Conservation (phyloP, 2,888 invertebrate genomes). For the Cerastis leucographa region DNA sequence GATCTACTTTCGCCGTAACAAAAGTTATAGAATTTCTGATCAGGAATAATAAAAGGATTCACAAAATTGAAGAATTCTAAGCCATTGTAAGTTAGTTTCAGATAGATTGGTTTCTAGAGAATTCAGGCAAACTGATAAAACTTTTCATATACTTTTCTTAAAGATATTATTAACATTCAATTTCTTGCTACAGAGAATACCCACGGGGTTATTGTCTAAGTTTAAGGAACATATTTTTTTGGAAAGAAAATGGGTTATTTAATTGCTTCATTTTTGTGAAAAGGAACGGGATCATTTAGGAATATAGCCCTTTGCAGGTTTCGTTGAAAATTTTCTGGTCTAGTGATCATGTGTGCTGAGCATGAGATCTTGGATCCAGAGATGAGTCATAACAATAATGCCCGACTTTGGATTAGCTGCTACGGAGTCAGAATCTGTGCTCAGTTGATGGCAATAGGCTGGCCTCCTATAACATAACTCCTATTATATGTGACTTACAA, state of each 20-base stretch:
- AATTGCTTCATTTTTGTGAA: neutral
- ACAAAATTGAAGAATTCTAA: slow-evolving; percentile 28
- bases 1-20: neutral
- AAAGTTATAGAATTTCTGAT: slow-evolving; percentile 10
- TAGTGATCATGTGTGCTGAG: no score
- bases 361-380: neutral
- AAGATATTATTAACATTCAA: slow-evolving; percentile 45
- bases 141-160: slow-evolving; percentile 32
- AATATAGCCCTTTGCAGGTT: neutral
- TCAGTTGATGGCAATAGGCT: neutral
- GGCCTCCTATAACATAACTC: no score
- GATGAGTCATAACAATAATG: no score
- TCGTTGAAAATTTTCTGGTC: no score
- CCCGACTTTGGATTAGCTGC: no score
- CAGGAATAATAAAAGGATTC: slow-evolving; percentile 28
- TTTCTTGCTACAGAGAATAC: slow-evolving; percentile 28
- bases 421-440: neutral
- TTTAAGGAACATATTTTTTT: neutral
- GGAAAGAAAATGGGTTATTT: neutral
- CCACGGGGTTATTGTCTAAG: slow-evolving; percentile 1
- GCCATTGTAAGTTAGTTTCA: slow-evolving; percentile 49
- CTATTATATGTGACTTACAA: neutral
- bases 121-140: slow-evolving; percentile 40
- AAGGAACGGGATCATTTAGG: neutral
- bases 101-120: slow-evolving; percentile 52